Percentiles rank a stretch among this genome's conserved stretches.
These are phyloP conservation scores for Coregonus clupeaformis DNA, from an alignment of 2,113 vertebrate species.

Conservation along the genomic window DNA sequence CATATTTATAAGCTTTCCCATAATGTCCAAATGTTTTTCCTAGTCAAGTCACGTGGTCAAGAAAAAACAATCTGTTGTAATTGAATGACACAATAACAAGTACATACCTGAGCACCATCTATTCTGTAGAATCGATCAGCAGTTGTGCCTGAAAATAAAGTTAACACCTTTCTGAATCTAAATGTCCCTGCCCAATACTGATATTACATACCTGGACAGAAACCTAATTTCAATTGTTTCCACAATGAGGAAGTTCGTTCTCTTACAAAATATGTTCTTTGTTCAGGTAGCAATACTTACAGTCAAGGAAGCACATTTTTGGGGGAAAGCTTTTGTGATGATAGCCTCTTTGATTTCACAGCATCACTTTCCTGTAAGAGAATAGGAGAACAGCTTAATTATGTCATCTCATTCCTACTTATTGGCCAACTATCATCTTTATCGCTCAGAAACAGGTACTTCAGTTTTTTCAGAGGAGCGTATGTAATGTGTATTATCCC, in stretches of 20 bases:
- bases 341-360: constrained; percentile 70
- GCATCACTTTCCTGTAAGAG: constrained; percentile 78
- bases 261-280: neutral
- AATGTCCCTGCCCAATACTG: neutral
- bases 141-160: constrained; percentile 81
- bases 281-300: constrained; percentile 68
- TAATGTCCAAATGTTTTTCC: too few species aligned
- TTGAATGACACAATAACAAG: too few species aligned
- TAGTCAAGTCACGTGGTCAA: too few species aligned
- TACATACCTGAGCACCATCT: constrained; percentile 90
- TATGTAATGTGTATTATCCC: too few species aligned
- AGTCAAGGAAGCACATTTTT: constrained; percentile 98
- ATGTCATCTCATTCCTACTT: too few species aligned
- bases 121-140: constrained; percentile 97
- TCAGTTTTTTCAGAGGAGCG: too few species aligned
- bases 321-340: constrained; percentile 83
- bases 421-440: too few species aligned
- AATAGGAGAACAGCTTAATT: constrained; percentile 21
- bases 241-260: neutral
- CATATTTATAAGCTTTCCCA: too few species aligned
- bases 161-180: neutral
- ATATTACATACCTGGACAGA: neutral
- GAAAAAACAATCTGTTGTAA: too few species aligned
- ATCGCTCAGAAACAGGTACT: too few species aligned
- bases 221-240: neutral